Conservation (phyloP, 2,888 invertebrate genomes). For the Serrognathus titanus region DNA sequence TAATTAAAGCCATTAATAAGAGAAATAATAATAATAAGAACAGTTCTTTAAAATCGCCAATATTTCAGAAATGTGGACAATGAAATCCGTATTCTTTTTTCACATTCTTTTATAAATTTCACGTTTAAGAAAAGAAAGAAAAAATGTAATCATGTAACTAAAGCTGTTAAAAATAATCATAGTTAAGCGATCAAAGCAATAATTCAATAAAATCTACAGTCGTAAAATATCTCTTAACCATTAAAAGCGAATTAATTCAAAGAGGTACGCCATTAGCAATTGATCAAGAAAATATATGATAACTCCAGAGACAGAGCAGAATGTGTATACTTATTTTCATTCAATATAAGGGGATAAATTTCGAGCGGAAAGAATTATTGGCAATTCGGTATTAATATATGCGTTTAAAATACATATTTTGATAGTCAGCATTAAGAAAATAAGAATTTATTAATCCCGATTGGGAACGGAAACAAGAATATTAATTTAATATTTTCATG, state of each 20-base stretch:
- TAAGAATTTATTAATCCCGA: conserved; percentile 29
- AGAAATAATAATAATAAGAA: too few species aligned
- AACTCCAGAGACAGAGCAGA: not conserved
- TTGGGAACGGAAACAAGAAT: conserved; percentile 28
- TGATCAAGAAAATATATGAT: not conserved
- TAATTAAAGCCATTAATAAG: too few species aligned
- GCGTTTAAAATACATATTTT: conserved; percentile 15
- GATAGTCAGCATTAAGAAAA: conserved; percentile 15
- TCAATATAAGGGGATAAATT: conserved; percentile 1
- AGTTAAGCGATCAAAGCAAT: too few species aligned
- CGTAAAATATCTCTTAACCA: not conserved
- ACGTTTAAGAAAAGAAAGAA: too few species aligned
- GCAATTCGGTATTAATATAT: conserved; percentile 12
- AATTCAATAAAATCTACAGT: too few species aligned
- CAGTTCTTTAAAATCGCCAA: too few species aligned
- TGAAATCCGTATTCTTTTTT: too few species aligned
- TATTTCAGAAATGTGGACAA: too few species aligned
- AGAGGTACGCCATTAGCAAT: not conserved
- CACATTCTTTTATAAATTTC: too few species aligned
- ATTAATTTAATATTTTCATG: conserved; percentile 29
- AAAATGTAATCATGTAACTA: too few species aligned
- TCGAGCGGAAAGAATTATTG: conserved; percentile 15
- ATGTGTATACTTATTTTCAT: not conserved
- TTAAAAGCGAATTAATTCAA: not conserved
- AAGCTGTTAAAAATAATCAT: too few species aligned